These are phyloP conservation scores for Zonotrichia albicollis DNA, from an alignment of 2,797 vertebrate genomes.

Conservation along the genomic window DNA sequence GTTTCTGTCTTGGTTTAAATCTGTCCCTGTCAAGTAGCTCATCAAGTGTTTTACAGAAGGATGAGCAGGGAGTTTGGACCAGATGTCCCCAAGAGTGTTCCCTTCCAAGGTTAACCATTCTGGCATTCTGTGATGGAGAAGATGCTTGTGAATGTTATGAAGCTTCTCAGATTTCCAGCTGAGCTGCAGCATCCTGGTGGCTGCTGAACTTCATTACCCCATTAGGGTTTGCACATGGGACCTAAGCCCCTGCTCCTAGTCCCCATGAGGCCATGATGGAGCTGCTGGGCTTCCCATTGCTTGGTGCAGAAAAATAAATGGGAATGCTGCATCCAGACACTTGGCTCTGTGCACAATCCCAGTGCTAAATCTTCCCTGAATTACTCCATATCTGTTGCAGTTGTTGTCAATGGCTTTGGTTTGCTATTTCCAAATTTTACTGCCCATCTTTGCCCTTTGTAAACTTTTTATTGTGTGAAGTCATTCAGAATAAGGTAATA, in stretches of 20 bases:
- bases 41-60: background rate
- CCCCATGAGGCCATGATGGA: background rate
- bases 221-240: background rate
- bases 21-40: background rate
- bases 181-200: background rate
- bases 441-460: background rate
- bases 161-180: background rate
- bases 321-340: background rate
- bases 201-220: background rate
- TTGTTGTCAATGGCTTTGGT: background rate
- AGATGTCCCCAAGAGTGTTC: background rate
- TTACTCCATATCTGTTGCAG: background rate
- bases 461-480: background rate
- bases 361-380: background rate
- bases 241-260: background rate
- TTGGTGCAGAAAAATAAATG: background rate
- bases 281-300: background rate
- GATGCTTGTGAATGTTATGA: background rate
- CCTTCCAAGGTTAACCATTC: background rate
- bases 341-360: background rate
- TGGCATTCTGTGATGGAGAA: background rate
- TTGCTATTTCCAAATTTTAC: background rate
- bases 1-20: background rate
- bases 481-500: background rate
- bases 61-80: background rate